A percentile compares a stretch with the other conserved stretches of the same genome.
Conservation (phyloP, 2,888 invertebrate genomes). For the Caenorhabditis sp. region DNA sequence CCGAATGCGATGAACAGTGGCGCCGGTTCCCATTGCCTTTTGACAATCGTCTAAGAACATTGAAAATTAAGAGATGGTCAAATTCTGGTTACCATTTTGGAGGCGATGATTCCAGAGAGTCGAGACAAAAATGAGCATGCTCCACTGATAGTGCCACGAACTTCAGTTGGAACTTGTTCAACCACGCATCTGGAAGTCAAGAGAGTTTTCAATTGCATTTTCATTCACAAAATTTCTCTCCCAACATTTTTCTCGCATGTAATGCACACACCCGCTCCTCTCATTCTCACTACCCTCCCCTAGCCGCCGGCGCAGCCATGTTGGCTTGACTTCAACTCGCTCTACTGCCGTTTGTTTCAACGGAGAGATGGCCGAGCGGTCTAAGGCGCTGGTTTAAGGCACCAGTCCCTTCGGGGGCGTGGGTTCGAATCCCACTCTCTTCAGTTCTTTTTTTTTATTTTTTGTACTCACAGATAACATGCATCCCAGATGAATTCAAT, state of each 20-base stretch:
- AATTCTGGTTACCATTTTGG: conserved; percentile 48
- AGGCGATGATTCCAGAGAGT: conserved; percentile 56
- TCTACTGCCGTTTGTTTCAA: not conserved
- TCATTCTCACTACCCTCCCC: not conserved
- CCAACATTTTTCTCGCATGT: no score
- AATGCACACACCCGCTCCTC: conserved; percentile 2
- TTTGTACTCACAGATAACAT: conserved; percentile 60
- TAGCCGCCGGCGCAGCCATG: not conserved
- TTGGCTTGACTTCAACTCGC: not conserved
- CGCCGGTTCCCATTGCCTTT: conserved; percentile 53
- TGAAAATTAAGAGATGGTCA: not conserved
- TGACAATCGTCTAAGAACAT: conserved; percentile 45
- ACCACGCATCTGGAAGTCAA: conserved; percentile 56
- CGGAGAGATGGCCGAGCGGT: conserved; percentile 82
- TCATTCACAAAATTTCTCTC: not conserved
- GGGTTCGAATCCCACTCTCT: conserved; percentile 90
- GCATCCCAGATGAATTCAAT: conserved; percentile 67
- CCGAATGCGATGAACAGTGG: conserved; percentile 57
- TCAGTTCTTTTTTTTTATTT: conserved; percentile 63
- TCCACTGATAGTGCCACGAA: conserved; percentile 61
- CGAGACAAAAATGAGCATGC: conserved; percentile 61
- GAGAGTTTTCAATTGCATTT: not conserved
- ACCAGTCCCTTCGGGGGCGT: conserved; percentile 90
- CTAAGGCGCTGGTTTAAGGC: conserved; percentile 94
- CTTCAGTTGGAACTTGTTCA: conserved; percentile 67